Conservation (phyloP, 2,888 invertebrate genomes). For the Ctena decussata region DNA sequence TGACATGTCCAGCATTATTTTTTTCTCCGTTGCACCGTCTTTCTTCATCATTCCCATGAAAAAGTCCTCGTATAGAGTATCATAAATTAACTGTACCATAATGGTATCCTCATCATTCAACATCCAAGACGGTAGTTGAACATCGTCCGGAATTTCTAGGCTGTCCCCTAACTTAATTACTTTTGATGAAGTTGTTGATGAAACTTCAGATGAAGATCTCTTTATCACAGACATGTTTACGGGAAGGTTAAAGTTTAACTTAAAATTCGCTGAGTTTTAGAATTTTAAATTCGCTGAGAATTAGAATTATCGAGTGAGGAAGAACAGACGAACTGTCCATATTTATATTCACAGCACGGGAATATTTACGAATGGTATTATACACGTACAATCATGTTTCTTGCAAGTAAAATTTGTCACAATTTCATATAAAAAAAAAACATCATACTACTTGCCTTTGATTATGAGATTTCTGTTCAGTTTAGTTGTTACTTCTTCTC, state of each 20-base stretch:
- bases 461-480: too few relatives aligned
- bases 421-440: too few relatives aligned
- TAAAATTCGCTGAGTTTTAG: neutral
- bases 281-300: too few relatives aligned
- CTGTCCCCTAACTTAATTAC: neutral
- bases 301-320: neutral
- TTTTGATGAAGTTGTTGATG: neutral
- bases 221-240: neutral
- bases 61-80: neutral
- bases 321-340: neutral
- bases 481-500: too few relatives aligned
- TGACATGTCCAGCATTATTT: neutral
- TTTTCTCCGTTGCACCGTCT: neutral
- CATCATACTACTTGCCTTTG: too few relatives aligned
- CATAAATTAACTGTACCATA: neutral
- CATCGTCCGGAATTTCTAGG: neutral
- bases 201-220: neutral
- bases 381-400: neutral
- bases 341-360: neutral
- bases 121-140: neutral
- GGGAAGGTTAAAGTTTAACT: neutral
- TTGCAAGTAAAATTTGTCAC: neutral
- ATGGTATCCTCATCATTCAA: neutral
- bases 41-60: neutral
- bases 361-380: neutral